Base-by-base conservation (phyloP, 2,797 vertebrate species). In the Argya squamiceps region DNA sequence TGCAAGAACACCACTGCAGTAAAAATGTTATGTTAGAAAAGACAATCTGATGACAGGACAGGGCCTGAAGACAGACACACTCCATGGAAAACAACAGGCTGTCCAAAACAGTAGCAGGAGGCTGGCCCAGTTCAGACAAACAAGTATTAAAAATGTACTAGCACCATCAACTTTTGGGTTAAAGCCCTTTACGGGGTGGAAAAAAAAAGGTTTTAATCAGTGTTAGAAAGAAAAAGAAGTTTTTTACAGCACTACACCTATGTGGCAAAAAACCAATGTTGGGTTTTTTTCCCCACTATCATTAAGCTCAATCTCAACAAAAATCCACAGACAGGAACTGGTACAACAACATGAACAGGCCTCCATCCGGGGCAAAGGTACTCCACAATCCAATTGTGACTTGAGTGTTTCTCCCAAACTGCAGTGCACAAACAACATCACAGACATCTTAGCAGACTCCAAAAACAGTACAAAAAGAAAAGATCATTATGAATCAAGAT, bases 101-200 rank as follows among this genome's bases (percentile, higher is more conserved):
- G 95, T 94, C 84, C 94, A 91, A 88, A 93, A 97, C 83, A 94
- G 77, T 90, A 96, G 92, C 89, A 80, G 41, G 90, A 96, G 92
- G 91, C 91, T 95, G 93, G 94, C 93, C 96, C 88, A 94, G 91
- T 89, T 96, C 86, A 95, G 86, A 96, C 91, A 93, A 94, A 92
- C 85, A 82, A 92, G 78, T 97, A 97, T 96, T 97, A 95, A 96
- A 97, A 96, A 96, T 77, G 58, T 88, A 95, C 97, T 97, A 98
- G 98, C 98, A 98, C 98, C 98, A 97, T 97, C 97, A 96, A 97
- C 93, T 97, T 97, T 78, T 94, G 94, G 95, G 95, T 97, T 91
- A 95, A 95, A 98, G 97, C 97, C 97, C 97, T 98, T 98, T 92
- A 97, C 37, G 56, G 84, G 96, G 95, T 98, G 94, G 94, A 63